These are phyloP conservation scores for Pedetes capensis DNA, from an alignment of 2,113 vertebrate genomes.

Conservation along the genomic window DNA sequence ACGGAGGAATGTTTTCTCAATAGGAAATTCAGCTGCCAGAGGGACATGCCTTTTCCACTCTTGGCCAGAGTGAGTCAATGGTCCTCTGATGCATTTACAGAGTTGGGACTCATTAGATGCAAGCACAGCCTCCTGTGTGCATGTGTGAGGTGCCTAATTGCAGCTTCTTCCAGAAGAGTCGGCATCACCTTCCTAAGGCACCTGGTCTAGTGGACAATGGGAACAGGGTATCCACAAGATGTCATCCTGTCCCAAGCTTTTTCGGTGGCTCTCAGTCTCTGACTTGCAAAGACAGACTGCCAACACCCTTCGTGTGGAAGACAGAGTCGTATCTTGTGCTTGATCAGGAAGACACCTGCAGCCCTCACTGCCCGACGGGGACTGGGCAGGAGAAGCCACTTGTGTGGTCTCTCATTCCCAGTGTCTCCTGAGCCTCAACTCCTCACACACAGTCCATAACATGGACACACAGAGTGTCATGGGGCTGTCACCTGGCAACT, in stretches of 20 bases:
- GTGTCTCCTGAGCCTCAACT: not conserved
- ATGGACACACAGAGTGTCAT: not conserved
- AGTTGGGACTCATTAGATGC: not conserved
- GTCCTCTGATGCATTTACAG: not conserved
- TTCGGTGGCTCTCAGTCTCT: not conserved
- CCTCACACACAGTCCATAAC: not conserved
- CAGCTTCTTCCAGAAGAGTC: not conserved
- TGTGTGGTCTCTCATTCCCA: not conserved
- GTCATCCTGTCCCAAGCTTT: not conserved
- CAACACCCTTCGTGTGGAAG: not conserved
- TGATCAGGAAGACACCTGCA: not conserved
- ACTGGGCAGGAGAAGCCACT: not conserved
- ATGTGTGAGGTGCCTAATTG: accelerated
- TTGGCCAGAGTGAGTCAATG: not conserved
- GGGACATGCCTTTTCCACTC: accelerated
- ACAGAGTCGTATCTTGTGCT: accelerated
- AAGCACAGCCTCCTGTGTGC: not conserved
- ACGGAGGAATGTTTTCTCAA: not conserved
- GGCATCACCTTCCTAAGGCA: not conserved
- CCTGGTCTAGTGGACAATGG: not conserved
- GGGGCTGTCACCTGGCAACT: not conserved
- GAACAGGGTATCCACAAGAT: not conserved
- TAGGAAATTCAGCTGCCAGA: not conserved
- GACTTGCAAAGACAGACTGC: not conserved
- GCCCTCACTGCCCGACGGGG: not conserved